A percentile compares a stretch with the other conserved stretches of the same genome.
Conservation (phyloP, 2,888 invertebrate species). For the Drosophila prolongata region DNA sequence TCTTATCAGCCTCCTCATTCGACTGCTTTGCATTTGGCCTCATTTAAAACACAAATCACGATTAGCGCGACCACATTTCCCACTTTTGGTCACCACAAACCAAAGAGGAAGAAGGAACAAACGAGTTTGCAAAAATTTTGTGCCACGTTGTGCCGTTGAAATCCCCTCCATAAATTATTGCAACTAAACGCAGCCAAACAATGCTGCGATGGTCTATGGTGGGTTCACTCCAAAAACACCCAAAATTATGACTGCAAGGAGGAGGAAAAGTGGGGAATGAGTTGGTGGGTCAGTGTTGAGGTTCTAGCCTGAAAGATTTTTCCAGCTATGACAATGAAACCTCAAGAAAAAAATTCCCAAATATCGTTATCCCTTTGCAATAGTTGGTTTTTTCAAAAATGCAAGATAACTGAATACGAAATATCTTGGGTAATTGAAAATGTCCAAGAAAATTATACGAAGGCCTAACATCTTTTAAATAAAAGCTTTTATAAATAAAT, state of each 20-base stretch:
- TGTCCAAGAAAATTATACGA: too few relatives aligned
- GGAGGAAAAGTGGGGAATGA: neutral
- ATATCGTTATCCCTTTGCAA: neutral
- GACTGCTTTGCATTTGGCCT: conserved; percentile 9
- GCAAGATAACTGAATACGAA: too few relatives aligned
- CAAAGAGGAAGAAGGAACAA: conserved; percentile 2
- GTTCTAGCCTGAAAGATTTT: neutral
- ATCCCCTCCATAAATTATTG: conserved; percentile 56
- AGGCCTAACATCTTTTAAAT: too few relatives aligned
- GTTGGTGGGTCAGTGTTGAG: neutral
- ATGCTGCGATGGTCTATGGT: conserved; percentile 53
- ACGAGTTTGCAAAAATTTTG: conserved; percentile 42
- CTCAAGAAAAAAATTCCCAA: neutral
- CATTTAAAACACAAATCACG: conserved; percentile 75
- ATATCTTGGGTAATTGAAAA: too few relatives aligned
- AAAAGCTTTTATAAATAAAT: too few relatives aligned
- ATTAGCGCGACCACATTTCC: conserved; percentile 61
- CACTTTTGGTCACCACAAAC: conserved; percentile 29
- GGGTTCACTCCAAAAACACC: conserved; percentile 50
- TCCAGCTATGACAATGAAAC: neutral
- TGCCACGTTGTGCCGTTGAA: conserved; percentile 25
- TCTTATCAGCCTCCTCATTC: conserved; percentile 12
- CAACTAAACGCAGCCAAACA: conserved; percentile 57
- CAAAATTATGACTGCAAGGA: conserved; percentile 61
- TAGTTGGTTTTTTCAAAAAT: too few relatives aligned